Evolutionary conservation across 2,888 invertebrate species (phyloP).

Genomic region (Portevinia maculata): DNA sequence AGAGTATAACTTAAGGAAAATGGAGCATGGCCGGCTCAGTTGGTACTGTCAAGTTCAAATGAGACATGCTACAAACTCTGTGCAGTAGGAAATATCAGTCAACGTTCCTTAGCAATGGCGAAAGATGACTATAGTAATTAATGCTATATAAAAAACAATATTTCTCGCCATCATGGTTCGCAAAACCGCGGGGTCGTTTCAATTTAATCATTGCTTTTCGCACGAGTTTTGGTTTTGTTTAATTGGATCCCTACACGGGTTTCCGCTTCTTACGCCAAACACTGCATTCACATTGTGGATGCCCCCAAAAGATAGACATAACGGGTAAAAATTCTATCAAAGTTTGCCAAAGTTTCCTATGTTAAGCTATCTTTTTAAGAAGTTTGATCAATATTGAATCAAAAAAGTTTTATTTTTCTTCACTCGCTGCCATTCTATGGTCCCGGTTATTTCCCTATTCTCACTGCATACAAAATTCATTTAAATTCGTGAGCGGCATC

Average conservation of each 20-base stretch:
- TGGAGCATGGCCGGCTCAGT: too few species aligned
- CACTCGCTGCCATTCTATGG: slow-evolving; percentile 1
- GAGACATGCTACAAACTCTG: too few species aligned
- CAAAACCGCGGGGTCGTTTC: slow-evolving; percentile 25
- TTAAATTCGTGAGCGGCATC: slow-evolving; percentile 58
- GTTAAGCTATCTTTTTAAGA: slow-evolving; percentile 70
- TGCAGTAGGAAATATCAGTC: too few species aligned
- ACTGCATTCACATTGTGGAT: neutral
- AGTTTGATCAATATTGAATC: slow-evolving; percentile 74
- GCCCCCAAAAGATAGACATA: slow-evolving; percentile 6
- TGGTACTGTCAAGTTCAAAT: too few species aligned
- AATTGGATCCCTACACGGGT: slow-evolving; percentile 22
- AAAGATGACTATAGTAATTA: too few species aligned
- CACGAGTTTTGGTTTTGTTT: slow-evolving; percentile 28
- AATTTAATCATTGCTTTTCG: slow-evolving; percentile 39
- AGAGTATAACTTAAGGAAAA: too few species aligned
- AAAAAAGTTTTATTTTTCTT: slow-evolving; percentile 41
- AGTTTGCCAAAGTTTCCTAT: slow-evolving; percentile 59
- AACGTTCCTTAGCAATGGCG: too few species aligned
- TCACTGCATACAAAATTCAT: slow-evolving; percentile 48
- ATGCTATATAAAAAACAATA: too few species aligned
- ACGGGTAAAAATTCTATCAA: slow-evolving; percentile 55
- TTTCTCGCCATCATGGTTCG: too few species aligned
- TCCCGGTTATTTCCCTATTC: slow-evolving; percentile 19
- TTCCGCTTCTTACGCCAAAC: slow-evolving; percentile 9